Conservation (phyloP, 2,888 invertebrate genomes). For the Acrobasis repandana region DNA sequence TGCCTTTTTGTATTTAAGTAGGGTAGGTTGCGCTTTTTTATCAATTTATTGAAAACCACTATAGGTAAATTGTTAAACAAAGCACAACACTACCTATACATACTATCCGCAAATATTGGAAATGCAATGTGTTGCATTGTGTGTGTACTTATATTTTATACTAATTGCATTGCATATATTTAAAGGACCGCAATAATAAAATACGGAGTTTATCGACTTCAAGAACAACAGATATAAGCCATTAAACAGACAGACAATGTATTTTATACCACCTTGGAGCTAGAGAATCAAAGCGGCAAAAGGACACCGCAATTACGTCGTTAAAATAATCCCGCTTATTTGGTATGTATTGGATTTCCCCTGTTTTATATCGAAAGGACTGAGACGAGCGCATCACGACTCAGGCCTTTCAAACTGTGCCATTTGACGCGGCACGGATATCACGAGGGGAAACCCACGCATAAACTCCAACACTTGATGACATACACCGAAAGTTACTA, state of each 20-base stretch:
- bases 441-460: slow-evolving; percentile 74
- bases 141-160: no score
- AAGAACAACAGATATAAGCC: no score
- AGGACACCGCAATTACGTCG: slow-evolving; percentile 17
- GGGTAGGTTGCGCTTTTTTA: no score
- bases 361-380: slow-evolving; percentile 56
- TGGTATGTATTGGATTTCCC: slow-evolving; percentile 59
- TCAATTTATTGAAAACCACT: no score
- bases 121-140: no score
- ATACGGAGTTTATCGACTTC: no score
- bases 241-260: background rate
- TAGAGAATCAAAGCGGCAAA: slow-evolving; percentile 6
- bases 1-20: no score
- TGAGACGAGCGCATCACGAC: slow-evolving; percentile 68
- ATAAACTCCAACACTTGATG: slow-evolving; percentile 41
- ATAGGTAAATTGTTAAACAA: no score
- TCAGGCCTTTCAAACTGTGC: slow-evolving; percentile 74
- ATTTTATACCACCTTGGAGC: background rate
- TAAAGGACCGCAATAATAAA: no score
- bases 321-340: slow-evolving; percentile 17
- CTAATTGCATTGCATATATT: no score
- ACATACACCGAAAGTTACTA: slow-evolving; percentile 3
- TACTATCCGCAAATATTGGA: no score
- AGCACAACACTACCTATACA: no score
- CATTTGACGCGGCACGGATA: slow-evolving; percentile 75